A percentile compares a stretch with the other conserved stretches of the same genome.
Evolutionary conservation across 2,888 invertebrate genomes (phyloP).

Genomic region (Sinelater perroti): DNA sequence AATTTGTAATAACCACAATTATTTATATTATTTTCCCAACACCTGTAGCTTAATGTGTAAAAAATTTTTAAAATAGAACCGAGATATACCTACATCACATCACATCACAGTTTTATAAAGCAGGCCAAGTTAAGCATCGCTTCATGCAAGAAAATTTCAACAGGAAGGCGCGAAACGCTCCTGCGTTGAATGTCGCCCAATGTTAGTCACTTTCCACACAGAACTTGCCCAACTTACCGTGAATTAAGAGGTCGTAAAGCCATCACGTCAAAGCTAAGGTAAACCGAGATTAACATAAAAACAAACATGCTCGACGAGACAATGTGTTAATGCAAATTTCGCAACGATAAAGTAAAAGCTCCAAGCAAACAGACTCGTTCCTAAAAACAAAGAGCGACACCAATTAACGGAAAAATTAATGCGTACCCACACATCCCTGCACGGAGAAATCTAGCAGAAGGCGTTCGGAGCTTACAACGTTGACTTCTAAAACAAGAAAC

Average conservation of each 20-base stretch:
- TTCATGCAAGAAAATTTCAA: too few species aligned
- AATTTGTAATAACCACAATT: too few species aligned
- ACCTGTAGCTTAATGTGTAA: too few species aligned
- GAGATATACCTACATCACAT: too few species aligned
- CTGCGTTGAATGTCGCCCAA: too few species aligned
- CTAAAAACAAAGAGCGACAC: conserved; percentile 23
- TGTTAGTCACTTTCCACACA: not conserved
- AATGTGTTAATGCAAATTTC: conserved; percentile 32
- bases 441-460: conserved; percentile 63
- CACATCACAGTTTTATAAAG: too few species aligned
- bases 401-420: conserved; percentile 17
- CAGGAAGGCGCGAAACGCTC: too few species aligned
- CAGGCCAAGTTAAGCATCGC: too few species aligned
- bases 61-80: too few species aligned
- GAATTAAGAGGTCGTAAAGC: conserved; percentile 30
- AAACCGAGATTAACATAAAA: conserved; percentile 30
- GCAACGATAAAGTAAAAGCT: conserved; percentile 20
- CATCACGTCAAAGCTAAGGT: conserved; percentile 30
- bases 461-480: conserved; percentile 54
- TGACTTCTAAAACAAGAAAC: conserved; percentile 48
- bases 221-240: conserved; percentile 6
- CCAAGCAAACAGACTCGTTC: conserved; percentile 6
- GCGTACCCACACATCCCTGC: conserved; percentile 63
- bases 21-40: too few species aligned
- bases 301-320: conserved; percentile 30